Conservation (phyloP, 2,113 vertebrate species). For the Naja naja region DNA sequence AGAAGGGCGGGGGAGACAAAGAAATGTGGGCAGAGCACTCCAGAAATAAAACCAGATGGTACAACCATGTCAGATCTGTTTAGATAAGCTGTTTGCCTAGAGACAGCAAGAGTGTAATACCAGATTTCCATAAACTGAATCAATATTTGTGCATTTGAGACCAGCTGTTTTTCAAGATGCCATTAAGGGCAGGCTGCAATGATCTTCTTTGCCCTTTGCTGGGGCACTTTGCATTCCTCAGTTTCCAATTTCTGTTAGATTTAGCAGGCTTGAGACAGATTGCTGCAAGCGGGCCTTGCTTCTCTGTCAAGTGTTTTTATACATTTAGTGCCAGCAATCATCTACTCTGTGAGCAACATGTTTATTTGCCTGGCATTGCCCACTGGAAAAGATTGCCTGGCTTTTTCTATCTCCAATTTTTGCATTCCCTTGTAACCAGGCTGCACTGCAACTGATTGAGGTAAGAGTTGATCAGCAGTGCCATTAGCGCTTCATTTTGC, state of each 20-base stretch:
- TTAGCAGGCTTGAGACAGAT: conserved; percentile 64
- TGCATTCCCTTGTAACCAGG: conserved; percentile 70
- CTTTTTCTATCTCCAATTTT: conserved; percentile 52
- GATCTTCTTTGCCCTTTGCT: conserved; percentile 61
- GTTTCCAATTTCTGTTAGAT: conserved; percentile 65
- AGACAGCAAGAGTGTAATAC: conserved; percentile 76
- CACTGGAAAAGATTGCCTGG: conserved; percentile 28
- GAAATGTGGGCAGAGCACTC: conserved; percentile 70
- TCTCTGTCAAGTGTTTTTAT: conserved; percentile 63
- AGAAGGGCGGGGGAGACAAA: conserved; percentile 21
- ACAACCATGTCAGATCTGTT: conserved; percentile 77
- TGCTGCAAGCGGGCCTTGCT: conserved; percentile 51
- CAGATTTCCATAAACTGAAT: conserved; percentile 85
- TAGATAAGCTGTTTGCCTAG: conserved; percentile 87
- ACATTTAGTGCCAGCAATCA: conserved; percentile 69
- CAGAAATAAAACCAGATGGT: conserved; percentile 75
- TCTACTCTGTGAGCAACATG: conserved; percentile 66
- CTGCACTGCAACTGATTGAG: background rate
- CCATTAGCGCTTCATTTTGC: conserved; percentile 21
- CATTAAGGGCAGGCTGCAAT: conserved; percentile 76
- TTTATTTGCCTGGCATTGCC: conserved; percentile 66
- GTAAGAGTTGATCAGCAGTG: conserved; percentile 30
- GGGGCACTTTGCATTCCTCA: conserved; percentile 68
- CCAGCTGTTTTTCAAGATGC: conserved; percentile 97
- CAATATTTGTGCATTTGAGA: conserved; percentile 87